Conservation (phyloP, 1,140 invertebrate species). For the Teleopsis dalmanni region DNA sequence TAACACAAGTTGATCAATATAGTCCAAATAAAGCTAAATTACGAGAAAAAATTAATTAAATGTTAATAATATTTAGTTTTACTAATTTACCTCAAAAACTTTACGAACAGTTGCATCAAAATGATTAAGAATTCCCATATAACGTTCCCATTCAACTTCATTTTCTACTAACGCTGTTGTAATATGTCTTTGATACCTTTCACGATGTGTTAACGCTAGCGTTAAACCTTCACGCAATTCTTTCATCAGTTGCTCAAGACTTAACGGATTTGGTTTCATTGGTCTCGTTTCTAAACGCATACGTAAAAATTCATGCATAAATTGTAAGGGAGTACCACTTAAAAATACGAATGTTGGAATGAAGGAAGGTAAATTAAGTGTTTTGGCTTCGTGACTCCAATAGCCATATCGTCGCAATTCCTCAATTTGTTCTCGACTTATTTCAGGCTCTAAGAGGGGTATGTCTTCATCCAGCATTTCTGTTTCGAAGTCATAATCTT, state of each 20-base stretch:
- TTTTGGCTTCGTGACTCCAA: constrained; percentile 67
- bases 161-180: constrained; percentile 56
- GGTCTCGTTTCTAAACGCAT: constrained; percentile 78
- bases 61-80: no score
- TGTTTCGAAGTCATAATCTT: constrained; percentile 33
- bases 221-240: constrained; percentile 79
- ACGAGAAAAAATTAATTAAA: neutral
- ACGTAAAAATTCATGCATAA: constrained; percentile 79
- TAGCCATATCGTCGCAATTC: constrained; percentile 55
- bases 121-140: constrained; percentile 56
- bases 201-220: constrained; percentile 68
- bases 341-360: constrained; percentile 76
- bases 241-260: constrained; percentile 74
- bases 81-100: constrained; percentile 53
- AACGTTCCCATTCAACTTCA: constrained; percentile 43
- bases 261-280: constrained; percentile 73
- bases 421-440: constrained; percentile 35
- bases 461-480: constrained; percentile 45
- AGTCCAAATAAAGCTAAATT: constrained; percentile 60
- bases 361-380: constrained; percentile 76
- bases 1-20: constrained; percentile 64
- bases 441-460: constrained; percentile 33
- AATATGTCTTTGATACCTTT: constrained; percentile 64
- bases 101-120: constrained; percentile 73
- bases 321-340: constrained; percentile 70